Evolutionary conservation across 2,113 vertebrate genomes (phyloP), one percentile per base, ranked within the genome.

Genomic region (Toxotes chatareus): DNA sequence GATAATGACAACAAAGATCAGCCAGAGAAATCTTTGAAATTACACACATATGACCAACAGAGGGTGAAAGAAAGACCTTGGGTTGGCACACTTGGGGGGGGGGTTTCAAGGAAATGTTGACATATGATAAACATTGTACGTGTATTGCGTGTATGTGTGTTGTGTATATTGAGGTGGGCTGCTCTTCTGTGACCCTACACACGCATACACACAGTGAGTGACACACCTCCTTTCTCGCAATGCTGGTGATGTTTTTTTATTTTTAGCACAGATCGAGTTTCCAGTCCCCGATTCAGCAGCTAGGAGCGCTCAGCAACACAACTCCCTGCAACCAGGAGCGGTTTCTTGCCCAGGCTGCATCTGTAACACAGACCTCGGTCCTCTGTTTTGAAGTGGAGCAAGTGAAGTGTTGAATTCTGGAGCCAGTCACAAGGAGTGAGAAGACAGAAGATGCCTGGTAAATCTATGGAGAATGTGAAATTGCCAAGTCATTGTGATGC

Each of bases 221-320:
- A 87, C 86, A 87, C 92, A 79, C 86, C 87, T 83, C 87, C 86
- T 74, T 85, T 73, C 71, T 87, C 84, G 31, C 73, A 86, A 71
- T 82, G 86, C 88, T 84, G 87, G 72, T 83, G 83, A 79, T 88
- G 88, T 87, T 83, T 84, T 76, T 89, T 93, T 94, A 94, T 94
- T 94, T 95, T 95, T 95, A 95, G 94, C 86, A n/a, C 88, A 66
- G 90, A 91, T 94, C 89, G 53, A 86, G 91, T 94, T 94, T 94
- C 93, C 90, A 88, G 83, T 80, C 67, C 60, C 53, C 27, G 77
- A 81, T 74, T 89, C 87, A 86, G 79, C 89, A 86, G 73, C 78
- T 60, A 68, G 67, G 77, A 79, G 86, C 23, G 36, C 62, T 62
- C 84, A 78, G 87, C 76, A 65, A 78, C 86, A 87, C 84, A 81